Percentiles rank a stretch among this genome's conserved stretches.
phyloP scores from a whole-genome alignment of 1,140 invertebrate genomes.

The Scylla paramamosain region DNA sequence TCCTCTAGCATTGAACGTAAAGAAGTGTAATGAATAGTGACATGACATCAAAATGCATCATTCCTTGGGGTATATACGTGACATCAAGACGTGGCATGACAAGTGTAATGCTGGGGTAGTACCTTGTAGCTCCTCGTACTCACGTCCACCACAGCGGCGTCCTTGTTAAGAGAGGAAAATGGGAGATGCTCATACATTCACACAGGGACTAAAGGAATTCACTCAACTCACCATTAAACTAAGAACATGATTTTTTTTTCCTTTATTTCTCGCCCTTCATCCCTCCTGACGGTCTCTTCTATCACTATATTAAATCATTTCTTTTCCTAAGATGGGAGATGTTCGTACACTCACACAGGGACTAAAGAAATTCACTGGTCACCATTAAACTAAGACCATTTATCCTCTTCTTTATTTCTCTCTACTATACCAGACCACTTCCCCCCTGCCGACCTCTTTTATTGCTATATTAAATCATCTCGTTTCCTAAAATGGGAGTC shows the following conservation, averaged over 20 bases:
- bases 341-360: not conserved
- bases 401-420: not conserved
- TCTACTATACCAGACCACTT: not conserved
- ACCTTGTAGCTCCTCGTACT: not conserved
- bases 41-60: not conserved
- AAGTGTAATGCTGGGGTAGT: not conserved
- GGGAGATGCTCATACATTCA: not conserved
- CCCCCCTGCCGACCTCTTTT: no score
- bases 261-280: no score
- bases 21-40: not conserved
- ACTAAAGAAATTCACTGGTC: not conserved
- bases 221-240: no score
- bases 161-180: constrained; percentile 2
- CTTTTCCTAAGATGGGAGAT: not conserved
- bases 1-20: not conserved
- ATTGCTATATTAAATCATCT: no score
- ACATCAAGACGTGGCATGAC: not conserved
- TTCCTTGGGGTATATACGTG: not conserved
- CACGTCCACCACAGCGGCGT: not conserved
- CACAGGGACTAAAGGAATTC: not conserved
- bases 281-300: no score
- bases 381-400: no score
- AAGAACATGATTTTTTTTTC: no score
- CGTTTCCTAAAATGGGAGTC: no score
- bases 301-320: no score